Base-by-base conservation (phyloP, 2,888 invertebrate species). In the Metacarcinus magister region DNA sequence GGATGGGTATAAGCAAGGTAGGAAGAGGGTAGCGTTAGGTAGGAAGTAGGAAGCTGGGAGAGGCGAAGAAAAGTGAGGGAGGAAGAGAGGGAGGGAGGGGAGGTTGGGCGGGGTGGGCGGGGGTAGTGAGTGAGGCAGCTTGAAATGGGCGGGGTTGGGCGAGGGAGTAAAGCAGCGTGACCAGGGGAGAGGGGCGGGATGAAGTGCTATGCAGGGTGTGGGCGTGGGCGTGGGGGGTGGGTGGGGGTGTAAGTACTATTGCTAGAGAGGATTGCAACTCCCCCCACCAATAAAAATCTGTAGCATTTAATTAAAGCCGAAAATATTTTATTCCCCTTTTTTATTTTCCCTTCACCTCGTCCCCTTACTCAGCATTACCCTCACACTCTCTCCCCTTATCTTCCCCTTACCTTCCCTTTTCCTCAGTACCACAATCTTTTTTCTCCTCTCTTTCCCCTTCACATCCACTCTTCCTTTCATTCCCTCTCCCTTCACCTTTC, bases 121-220 rank as follows among this genome's bases (percentile, higher is more conserved):
- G 87, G 87, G 39, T 19, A n/a, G 39, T 32, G 87, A 87, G 87
- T 87, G 87, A 87, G 39, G 87, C 39, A 87, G 87, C 75, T 75
- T 75, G 75, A 75, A 75, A 75, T 39, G 87, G 39, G 87, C 87
- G 87, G 87, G 87, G 87, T 39, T 39, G 87, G 10, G 32, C n/a
- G 87, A 39, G 39, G 87, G 32, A 87, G 75, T 75, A 28, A 75
- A 75, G 75, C 28, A 75, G 75, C 75, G 75, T n/a, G 75, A 28
- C 28, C 28, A 75, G 75, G 28, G 28, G 60, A 39, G 87, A 32
- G 39, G 87, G 87, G 3, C 2, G 82, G 13, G 13, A 32, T 16
- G 87, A 39, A 32, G 87, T 32, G 19, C 10, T 16, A 19, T 23
- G 39, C 3, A 4, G 87, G n/a, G 39, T 16, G 39, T 8, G 2